Evolutionary conservation across 2,888 invertebrate genomes (phyloP).

Genomic region (Melitaea athalia): DNA sequence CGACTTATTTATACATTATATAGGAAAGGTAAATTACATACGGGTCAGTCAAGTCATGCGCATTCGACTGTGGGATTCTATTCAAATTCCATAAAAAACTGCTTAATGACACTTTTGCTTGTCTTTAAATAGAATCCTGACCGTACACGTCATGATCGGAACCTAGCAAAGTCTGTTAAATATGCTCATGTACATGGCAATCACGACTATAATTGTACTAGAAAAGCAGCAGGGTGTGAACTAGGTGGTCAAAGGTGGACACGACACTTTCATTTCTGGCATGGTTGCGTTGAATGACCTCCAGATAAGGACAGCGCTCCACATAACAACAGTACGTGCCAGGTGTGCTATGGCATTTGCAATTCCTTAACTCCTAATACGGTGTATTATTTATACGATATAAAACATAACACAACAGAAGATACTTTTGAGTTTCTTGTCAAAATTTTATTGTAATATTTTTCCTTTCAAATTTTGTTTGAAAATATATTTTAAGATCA

Average conservation of each 20-base stretch:
- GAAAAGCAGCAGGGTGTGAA: slow-evolving; percentile 63
- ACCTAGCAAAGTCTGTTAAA: slow-evolving; percentile 9
- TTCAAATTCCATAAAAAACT: slow-evolving; percentile 19
- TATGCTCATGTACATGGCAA: slow-evolving; percentile 24
- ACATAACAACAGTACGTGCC: slow-evolving; percentile 24
- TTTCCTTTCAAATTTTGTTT: too few relatives aligned
- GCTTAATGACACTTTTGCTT: slow-evolving; percentile 5
- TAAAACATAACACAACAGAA: too few relatives aligned
- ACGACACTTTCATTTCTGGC: slow-evolving; percentile 68
- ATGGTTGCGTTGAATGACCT: slow-evolving; percentile 52
- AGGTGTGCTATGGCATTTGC: slow-evolving; percentile 19
- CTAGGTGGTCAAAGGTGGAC: slow-evolving; percentile 72
- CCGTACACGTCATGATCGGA: background rate
- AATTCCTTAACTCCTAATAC: background rate
- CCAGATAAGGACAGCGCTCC: slow-evolving; percentile 37
- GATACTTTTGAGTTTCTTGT: too few relatives aligned
- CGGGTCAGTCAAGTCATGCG: slow-evolving; percentile 20
- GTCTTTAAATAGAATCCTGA: slow-evolving; percentile 27
- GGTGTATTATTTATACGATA: background rate
- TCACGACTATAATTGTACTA: slow-evolving; percentile 58
- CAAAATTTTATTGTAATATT: too few relatives aligned
- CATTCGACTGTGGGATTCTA: slow-evolving; percentile 14
- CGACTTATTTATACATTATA: slow-evolving; percentile 25
- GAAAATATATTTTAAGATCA: too few relatives aligned
- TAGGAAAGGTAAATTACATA: slow-evolving; percentile 17